Conservation (phyloP, 2,888 invertebrate species). For the Micoletzkya japonica region DNA sequence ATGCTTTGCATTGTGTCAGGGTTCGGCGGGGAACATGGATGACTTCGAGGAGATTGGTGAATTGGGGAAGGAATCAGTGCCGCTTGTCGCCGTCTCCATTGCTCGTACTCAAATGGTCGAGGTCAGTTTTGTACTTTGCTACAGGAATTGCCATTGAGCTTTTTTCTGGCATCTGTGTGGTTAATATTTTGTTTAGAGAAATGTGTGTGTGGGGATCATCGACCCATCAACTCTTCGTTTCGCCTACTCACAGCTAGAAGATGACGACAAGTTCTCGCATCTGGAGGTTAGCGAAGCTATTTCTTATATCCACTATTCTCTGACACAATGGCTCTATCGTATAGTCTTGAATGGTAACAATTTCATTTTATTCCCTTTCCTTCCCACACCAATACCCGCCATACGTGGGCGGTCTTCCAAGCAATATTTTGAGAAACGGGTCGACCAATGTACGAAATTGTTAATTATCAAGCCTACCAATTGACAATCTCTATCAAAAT, state of each 20-base stretch:
- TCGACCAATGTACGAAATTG: too few relatives aligned
- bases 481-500: too few relatives aligned
- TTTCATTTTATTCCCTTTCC: neutral
- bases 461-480: too few relatives aligned
- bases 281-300: too few relatives aligned
- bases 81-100: neutral
- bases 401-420: too few relatives aligned
- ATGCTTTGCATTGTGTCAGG: constrained; percentile 12
- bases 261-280: constrained; percentile 21
- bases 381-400: neutral
- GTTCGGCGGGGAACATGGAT: constrained; percentile 26
- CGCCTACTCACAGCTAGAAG: constrained; percentile 15
- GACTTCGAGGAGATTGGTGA: constrained; percentile 28
- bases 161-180: neutral
- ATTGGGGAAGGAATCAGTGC: constrained; percentile 13
- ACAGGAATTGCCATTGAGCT: neutral
- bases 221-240: constrained; percentile 18
- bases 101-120: neutral
- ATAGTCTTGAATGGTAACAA: too few relatives aligned
- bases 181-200: constrained; percentile 1
- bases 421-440: too few relatives aligned
- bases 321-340: too few relatives aligned
- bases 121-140: neutral
- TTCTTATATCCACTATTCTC: too few relatives aligned
- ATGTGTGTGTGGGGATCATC: constrained; percentile 1